Conservation (phyloP, 1,140 invertebrate species). For the Aphidius ervi region DNA sequence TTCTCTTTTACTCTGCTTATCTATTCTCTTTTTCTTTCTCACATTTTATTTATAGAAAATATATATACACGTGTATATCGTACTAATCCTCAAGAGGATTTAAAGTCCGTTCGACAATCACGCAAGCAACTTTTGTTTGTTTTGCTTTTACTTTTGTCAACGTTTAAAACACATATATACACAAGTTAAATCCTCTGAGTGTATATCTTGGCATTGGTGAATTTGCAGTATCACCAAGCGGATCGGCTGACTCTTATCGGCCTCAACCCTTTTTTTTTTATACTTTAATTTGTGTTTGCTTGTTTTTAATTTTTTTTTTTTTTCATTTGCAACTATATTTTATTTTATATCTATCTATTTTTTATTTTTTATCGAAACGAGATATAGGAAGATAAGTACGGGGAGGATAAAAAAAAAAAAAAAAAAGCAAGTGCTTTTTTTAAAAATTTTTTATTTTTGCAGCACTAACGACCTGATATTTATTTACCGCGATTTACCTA, state of each 20-base stretch:
- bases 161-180: neutral
- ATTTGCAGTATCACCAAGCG: conserved; percentile 7
- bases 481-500: too few relatives aligned
- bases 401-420: too few relatives aligned
- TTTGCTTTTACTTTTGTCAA: conserved; percentile 8
- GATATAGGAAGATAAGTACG: too few relatives aligned
- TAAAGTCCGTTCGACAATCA: conserved; percentile 26
- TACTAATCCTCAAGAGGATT: conserved; percentile 20
- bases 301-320: conserved; percentile 1
- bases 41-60: neutral
- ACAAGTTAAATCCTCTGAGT: neutral
- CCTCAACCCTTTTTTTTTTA: neutral
- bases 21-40: neutral
- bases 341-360: too few relatives aligned
- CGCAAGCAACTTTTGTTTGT: conserved; percentile 20
- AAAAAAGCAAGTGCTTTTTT: too few relatives aligned
- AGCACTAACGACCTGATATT: too few relatives aligned
- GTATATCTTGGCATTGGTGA: conserved; percentile 1
- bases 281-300: neutral
- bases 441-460: too few relatives aligned
- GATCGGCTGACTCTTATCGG: conserved; percentile 20
- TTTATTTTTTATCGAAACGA: too few relatives aligned
- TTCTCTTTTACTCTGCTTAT: neutral
- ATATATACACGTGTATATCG: conserved; percentile 3
- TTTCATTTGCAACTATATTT: too few relatives aligned